Evolutionary conservation across 2,797 vertebrate species (phyloP).

Genomic region (Acrossocheilus fasciatus): DNA sequence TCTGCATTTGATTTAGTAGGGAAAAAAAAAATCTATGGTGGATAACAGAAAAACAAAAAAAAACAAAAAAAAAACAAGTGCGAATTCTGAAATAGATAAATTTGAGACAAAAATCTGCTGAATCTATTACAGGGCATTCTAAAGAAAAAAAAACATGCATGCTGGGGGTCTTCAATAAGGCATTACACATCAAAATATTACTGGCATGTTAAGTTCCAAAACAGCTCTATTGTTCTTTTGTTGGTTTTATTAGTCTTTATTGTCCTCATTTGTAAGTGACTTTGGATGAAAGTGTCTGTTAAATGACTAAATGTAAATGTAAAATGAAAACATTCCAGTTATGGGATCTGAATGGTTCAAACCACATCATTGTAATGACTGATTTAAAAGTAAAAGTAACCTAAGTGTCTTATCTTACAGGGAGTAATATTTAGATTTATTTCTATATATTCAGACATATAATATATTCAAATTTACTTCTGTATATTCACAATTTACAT

Average conservation of each 20-base stretch:
- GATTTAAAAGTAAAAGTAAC: background rate
- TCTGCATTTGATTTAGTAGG: background rate
- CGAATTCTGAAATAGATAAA: background rate
- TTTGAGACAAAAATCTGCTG: too few relatives aligned
- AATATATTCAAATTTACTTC: background rate
- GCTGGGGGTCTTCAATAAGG: background rate
- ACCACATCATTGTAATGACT: background rate
- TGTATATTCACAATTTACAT: background rate
- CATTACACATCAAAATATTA: background rate
- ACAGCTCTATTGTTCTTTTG: too few relatives aligned
- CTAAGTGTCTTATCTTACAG: background rate
- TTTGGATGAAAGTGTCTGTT: too few relatives aligned
- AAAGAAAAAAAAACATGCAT: background rate
- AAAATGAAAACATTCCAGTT: background rate
- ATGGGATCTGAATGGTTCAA: slow-evolving; percentile 7
- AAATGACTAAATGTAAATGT: too few relatives aligned
- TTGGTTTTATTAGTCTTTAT: too few relatives aligned
- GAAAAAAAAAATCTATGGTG: background rate
- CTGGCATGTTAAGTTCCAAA: background rate
- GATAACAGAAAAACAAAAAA: background rate
- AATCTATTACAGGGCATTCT: background rate
- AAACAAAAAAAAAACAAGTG: background rate
- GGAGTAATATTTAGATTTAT: background rate
- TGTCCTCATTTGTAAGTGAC: too few relatives aligned
- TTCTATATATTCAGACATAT: background rate